Percentiles rank a stretch among this genome's conserved stretches.
Evolutionary conservation across 2,113 vertebrate genomes (phyloP).

Genomic region (Thinocorus orbignyianus): DNA sequence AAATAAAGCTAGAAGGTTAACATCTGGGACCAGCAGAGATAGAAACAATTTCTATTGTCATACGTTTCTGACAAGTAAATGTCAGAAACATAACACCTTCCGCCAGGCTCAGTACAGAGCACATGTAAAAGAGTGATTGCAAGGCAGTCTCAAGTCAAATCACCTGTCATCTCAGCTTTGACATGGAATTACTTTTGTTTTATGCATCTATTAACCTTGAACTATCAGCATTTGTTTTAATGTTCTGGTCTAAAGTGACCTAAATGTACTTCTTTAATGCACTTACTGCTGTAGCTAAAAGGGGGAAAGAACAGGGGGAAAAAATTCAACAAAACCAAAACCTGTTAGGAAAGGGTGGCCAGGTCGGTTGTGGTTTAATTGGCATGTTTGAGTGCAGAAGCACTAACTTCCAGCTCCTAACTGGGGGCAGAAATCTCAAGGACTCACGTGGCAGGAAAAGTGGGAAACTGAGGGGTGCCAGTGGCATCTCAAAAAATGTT

Average conservation of each 20-base stretch:
- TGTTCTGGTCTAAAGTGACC: constrained; percentile 78
- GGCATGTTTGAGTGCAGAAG: not conserved
- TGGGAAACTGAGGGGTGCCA: rapidly evolving
- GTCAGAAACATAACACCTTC: constrained; percentile 81
- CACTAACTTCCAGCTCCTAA: not conserved
- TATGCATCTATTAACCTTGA: constrained; percentile 89
- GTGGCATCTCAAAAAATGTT: rapidly evolving
- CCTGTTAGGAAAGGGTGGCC: not conserved
- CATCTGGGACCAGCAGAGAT: constrained; percentile 79
- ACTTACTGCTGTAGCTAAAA: constrained; percentile 47
- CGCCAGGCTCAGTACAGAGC: constrained; percentile 72
- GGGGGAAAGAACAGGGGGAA: not conserved
- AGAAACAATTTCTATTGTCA: constrained; percentile 85
- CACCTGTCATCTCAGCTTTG: constrained; percentile 83
- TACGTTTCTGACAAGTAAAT: constrained; percentile 83
- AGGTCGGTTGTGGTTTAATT: not conserved
- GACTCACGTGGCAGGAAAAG: not conserved
- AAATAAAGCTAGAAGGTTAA: constrained; percentile 85
- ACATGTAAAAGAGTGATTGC: constrained; percentile 81
- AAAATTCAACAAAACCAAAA: too few relatives aligned
- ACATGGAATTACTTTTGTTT: constrained; percentile 85
- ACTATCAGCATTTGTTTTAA: constrained; percentile 86
- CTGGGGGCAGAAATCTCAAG: not conserved
- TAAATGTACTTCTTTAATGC: constrained; percentile 77
- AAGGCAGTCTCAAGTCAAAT: constrained; percentile 82